Percentiles rank a stretch among this genome's conserved stretches.
These are phyloP conservation scores for Trogon surrucura DNA, from an alignment of 2,113 vertebrate genomes.

Conservation along the genomic window DNA sequence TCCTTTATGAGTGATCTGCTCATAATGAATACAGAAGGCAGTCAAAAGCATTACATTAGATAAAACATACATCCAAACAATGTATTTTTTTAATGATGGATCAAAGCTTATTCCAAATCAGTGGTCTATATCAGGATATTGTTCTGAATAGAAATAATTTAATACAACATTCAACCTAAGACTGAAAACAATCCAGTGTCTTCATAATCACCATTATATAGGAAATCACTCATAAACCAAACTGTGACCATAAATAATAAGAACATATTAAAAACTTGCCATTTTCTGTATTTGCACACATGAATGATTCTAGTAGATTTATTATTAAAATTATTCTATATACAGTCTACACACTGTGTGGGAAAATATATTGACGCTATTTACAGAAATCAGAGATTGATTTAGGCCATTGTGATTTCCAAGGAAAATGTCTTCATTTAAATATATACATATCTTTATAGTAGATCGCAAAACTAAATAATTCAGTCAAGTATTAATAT, in stretches of 20 bases:
- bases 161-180: background rate
- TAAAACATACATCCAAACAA: background rate
- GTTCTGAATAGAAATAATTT: background rate
- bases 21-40: background rate
- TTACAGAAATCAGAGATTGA: constrained; percentile 11
- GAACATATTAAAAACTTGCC: background rate
- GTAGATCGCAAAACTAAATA: background rate
- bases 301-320: background rate
- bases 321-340: background rate
- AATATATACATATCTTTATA: background rate
- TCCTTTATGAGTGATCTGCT: background rate
- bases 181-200: background rate
- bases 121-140: background rate
- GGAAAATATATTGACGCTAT: background rate
- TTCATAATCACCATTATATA: background rate
- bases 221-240: background rate
- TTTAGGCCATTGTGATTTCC: background rate
- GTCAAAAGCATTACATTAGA: background rate
- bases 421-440: constrained; percentile 15
- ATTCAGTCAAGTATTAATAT: constrained; percentile 1
- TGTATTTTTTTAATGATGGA: background rate
- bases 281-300: background rate
- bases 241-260: background rate
- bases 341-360: background rate
- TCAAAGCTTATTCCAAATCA: constrained; percentile 11